Conservation (phyloP, 1,140 invertebrate genomes). For the Drosophila bocqueti region DNA sequence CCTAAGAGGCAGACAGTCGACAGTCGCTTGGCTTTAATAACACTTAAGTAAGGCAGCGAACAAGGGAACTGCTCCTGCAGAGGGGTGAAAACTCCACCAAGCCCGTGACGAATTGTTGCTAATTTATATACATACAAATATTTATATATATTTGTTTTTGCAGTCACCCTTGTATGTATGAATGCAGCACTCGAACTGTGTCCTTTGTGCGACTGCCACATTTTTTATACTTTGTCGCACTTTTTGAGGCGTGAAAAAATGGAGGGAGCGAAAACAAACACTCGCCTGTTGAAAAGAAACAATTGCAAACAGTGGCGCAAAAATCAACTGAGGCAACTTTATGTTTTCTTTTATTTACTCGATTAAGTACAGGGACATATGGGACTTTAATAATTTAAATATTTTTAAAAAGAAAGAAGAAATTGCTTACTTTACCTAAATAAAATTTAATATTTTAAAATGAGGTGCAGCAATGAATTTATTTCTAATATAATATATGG, state of each 20-base stretch:
- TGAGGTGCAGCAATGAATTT: no score
- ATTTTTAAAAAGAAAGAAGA: background rate
- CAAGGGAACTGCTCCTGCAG: background rate
- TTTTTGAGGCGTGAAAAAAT: constrained; percentile 66
- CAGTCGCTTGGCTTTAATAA: constrained; percentile 67
- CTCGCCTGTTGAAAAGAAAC: constrained; percentile 30
- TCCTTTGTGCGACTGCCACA: constrained; percentile 40
- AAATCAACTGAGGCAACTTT: background rate
- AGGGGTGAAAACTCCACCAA: constrained; percentile 42
- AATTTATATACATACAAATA: constrained; percentile 58
- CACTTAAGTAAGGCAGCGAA: constrained; percentile 45
- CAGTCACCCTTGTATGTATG: constrained; percentile 2
- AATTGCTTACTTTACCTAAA: no score
- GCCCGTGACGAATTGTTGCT: constrained; percentile 67
- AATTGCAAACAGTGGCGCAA: constrained; percentile 29
- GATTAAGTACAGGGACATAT: background rate
- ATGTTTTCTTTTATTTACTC: constrained; percentile 4
- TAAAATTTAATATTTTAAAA: no score
- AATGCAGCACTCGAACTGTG: constrained; percentile 37
- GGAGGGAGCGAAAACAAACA: constrained; percentile 44
- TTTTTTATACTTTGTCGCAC: constrained; percentile 62
- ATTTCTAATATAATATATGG: no score
- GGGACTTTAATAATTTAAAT: background rate
- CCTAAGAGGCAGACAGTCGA: constrained; percentile 61
- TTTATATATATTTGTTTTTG: constrained; percentile 2